Percentiles rank a stretch among this genome's conserved stretches.
Evolutionary conservation across 2,113 vertebrate genomes (phyloP).

Genomic region (Eptesicus fuscus): DNA sequence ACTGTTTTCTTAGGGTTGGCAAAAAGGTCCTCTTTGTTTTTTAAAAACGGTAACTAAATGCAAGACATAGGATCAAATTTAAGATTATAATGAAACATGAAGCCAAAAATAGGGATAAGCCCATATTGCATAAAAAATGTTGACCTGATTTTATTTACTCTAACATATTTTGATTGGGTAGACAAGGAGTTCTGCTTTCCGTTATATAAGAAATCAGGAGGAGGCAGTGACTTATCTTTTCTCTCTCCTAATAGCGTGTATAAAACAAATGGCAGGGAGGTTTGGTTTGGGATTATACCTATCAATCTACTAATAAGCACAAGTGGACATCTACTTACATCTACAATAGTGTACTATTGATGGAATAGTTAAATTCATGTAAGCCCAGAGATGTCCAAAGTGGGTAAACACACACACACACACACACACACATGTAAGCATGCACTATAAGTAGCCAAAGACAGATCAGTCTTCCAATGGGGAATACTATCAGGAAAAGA

Average conservation of each 20-base stretch:
- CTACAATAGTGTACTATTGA: background rate
- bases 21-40: background rate
- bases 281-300: background rate
- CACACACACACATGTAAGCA: background rate
- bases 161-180: background rate
- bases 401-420: background rate
- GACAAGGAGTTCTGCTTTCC: background rate
- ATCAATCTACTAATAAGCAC: background rate
- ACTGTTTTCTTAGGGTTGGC: background rate
- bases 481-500: background rate
- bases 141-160: background rate
- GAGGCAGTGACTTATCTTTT: background rate
- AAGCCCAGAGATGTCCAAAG: background rate
- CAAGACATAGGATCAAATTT: background rate
- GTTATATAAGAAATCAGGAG: background rate
- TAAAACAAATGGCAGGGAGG: background rate
- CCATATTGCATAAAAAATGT: background rate
- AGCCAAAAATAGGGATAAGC: background rate
- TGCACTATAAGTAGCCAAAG: background rate
- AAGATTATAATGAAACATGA: conserved; percentile 1
- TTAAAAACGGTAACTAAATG: background rate
- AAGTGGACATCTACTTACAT: background rate
- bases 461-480: background rate
- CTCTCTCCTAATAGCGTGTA: background rate
- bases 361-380: background rate